phyloP scores from a whole-genome alignment of 2,888 invertebrate species.

The Cheilosia pagana region DNA sequence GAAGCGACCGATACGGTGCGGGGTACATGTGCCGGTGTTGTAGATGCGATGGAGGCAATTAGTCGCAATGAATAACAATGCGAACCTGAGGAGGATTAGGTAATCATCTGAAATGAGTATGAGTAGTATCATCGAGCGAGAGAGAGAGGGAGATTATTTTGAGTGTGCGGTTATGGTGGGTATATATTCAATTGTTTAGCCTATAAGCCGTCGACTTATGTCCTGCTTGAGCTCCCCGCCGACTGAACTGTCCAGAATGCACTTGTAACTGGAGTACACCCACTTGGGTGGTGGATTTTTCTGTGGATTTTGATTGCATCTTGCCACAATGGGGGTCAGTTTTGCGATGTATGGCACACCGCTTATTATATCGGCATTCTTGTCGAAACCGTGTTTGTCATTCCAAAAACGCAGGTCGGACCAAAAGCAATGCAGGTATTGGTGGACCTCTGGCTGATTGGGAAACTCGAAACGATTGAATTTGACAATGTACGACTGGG shows the following conservation, averaged over 20 bases:
- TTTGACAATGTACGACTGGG: constrained; percentile 31
- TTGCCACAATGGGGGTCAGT: constrained; percentile 71
- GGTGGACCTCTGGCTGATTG: constrained; percentile 73
- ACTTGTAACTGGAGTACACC: constrained; percentile 75
- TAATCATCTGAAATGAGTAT: constrained; percentile 29
- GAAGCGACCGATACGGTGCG: constrained; percentile 75
- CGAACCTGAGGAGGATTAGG: constrained; percentile 48
- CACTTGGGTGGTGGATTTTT: constrained; percentile 71
- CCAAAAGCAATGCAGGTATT: constrained; percentile 73
- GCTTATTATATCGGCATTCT: constrained; percentile 65
- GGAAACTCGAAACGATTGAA: constrained; percentile 74
- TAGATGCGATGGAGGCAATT: constrained; percentile 53
- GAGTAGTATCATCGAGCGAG: not conserved
- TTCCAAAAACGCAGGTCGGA: constrained; percentile 75
- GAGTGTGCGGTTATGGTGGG: not conserved
- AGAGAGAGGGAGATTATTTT: too few relatives aligned
- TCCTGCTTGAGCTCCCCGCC: constrained; percentile 77
- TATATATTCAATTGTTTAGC: constrained; percentile 3
- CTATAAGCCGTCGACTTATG: constrained; percentile 34
- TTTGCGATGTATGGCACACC: constrained; percentile 74
- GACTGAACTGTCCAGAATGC: constrained; percentile 75
- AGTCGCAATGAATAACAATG: constrained; percentile 71
- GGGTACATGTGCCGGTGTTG: constrained; percentile 2
- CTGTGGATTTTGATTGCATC: constrained; percentile 75
- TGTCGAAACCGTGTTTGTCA: constrained; percentile 72